Conservation (phyloP, 1,140 invertebrate species). For the Ceratoteleas bidentatus region DNA sequence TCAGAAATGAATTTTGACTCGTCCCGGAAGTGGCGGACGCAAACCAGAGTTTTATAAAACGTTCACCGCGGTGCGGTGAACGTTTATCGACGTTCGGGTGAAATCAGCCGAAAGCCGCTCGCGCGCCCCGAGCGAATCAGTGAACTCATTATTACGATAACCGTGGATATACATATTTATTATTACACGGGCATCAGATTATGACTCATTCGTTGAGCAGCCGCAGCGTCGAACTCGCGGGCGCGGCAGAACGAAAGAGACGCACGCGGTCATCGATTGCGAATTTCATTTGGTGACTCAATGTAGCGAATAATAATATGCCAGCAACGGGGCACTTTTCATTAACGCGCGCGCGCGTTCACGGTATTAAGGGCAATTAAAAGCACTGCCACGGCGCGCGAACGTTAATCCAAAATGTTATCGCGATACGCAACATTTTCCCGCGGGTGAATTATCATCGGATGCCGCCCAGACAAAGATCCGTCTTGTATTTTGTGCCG, state of each 20-base stretch:
- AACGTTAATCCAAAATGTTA: slow-evolving; percentile 74
- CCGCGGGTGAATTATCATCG: slow-evolving; percentile 62
- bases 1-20: too few relatives aligned
- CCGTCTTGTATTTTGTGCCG: slow-evolving; percentile 55
- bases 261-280: slow-evolving; percentile 75
- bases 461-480: slow-evolving; percentile 56
- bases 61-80: slow-evolving; percentile 18
- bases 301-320: slow-evolving; percentile 80
- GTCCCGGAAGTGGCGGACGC: too few relatives aligned
- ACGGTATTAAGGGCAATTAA: slow-evolving; percentile 79
- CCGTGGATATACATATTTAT: slow-evolving; percentile 75
- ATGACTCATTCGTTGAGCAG: slow-evolving; percentile 74
- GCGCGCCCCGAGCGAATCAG: slow-evolving; percentile 68
- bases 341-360: slow-evolving; percentile 74
- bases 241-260: slow-evolving; percentile 33
- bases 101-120: slow-evolving; percentile 61
- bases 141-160: slow-evolving; percentile 78
- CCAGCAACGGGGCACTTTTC: slow-evolving; percentile 75
- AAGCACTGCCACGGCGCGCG: slow-evolving; percentile 67
- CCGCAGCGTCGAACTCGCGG: slow-evolving; percentile 36
- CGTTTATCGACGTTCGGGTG: slow-evolving; percentile 52
- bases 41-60: too few relatives aligned
- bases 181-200: slow-evolving; percentile 68
- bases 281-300: slow-evolving; percentile 79
- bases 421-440: slow-evolving; percentile 67